phyloP scores from a whole-genome alignment of 2,888 invertebrate species.

The Eristalis pertinax region DNA sequence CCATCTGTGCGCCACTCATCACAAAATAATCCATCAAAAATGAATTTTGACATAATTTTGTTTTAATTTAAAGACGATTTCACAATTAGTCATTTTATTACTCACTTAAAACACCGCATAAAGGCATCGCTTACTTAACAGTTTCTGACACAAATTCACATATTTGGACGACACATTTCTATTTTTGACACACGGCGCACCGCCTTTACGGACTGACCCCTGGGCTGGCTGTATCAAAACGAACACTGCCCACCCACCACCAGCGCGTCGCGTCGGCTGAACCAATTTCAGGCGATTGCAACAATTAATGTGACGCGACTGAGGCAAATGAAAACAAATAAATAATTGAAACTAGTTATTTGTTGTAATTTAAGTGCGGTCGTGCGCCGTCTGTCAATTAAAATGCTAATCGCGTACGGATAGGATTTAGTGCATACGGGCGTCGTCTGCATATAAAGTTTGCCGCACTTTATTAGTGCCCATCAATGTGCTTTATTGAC shows the following conservation, averaged over 20 bases:
- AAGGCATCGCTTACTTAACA: neutral
- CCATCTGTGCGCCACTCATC: neutral
- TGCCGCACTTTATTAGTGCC: neutral
- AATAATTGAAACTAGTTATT: neutral
- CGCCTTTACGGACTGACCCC: neutral
- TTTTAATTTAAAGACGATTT: neutral
- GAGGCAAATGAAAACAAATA: neutral
- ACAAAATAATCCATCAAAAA: neutral
- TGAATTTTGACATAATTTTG: neutral
- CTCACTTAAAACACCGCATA: neutral
- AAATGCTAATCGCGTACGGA: constrained; percentile 35
- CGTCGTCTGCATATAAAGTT: neutral
- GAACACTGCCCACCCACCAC: neutral
- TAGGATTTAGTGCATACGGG: neutral
- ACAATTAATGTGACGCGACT: constrained; percentile 9
- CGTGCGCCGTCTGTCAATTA: constrained; percentile 40
- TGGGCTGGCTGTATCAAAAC: too few relatives aligned
- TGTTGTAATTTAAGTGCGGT: constrained; percentile 22
- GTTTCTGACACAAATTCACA: neutral
- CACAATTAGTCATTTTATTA: neutral
- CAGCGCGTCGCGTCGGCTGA: neutral
- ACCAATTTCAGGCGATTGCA: constrained; percentile 4
- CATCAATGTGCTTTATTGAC: neutral
- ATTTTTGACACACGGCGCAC: neutral
- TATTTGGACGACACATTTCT: neutral